Base-by-base conservation (phyloP, 1,140 invertebrate species). In the Chymomyza costata region DNA sequence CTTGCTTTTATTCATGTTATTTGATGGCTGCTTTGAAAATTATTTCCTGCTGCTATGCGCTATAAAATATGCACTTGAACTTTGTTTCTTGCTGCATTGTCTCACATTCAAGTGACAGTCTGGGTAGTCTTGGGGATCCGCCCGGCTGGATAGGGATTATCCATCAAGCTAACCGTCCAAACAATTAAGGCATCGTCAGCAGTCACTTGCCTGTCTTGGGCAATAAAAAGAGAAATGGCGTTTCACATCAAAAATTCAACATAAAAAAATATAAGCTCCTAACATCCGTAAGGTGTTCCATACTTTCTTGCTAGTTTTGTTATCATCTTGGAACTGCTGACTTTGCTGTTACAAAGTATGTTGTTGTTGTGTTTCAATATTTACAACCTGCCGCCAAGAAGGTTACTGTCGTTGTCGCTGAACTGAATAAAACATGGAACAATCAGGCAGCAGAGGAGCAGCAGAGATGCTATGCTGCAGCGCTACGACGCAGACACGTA, bases 391-490 rank as follows among this genome's bases (percentile, higher is more conserved):
- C 28, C 7, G 40, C 40, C 40, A 48, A 45, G 28, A 30, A 64
- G 25, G n/a, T n/a, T n/a, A n/a, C n/a, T n/a, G n/a, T n/a, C n/a
- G n/a, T n/a, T n/a, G 60, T 41, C 31, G 48, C 15, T 57, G 35
- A 71, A 71, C 66, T 71, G 67, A 71, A 71, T 71, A 71, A 71
- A 71, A 71, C 51, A 71, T 71, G 67, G 51, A 62, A 61, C 67
- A 71, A 71, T 71, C 67, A 69, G 67, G 61, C 67, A 47, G 65
- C 56, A 54, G 47, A 39, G 43, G 3, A 6, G 13, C n/a, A 2
- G 35, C 5, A 16, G 17, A 34, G 7, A n/a, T 64, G 60, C 45
- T 56, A 52, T 44, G 25, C 18, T 46, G 21, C 21, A 25, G 21
- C 21, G 38, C 43, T 41, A 66, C 35, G 44, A 10, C 61, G 58